Evolutionary conservation across 2,113 vertebrate genomes (phyloP).

Genomic region (Anguilla japonica): DNA sequence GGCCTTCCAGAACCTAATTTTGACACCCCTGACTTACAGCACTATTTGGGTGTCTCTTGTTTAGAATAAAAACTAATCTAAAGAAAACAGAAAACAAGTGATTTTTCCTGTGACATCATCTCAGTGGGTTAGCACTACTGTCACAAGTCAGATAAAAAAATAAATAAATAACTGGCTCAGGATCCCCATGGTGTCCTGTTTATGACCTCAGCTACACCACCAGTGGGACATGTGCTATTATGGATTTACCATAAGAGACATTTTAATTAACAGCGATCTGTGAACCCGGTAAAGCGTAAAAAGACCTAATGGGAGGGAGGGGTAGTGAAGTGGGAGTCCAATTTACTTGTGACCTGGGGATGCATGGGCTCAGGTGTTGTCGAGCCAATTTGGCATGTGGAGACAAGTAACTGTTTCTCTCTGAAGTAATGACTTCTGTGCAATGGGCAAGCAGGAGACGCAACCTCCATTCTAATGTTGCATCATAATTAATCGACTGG

Average conservation of each 20-base stretch:
- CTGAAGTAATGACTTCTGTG: conserved; percentile 47
- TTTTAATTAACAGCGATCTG: conserved; percentile 49
- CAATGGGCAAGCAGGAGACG: conserved; percentile 33
- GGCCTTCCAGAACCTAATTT: no score
- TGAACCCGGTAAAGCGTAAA: conserved; percentile 16
- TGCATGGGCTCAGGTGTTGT: conserved; percentile 26
- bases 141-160: conserved; percentile 1
- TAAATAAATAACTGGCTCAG: no score
- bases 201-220: conserved; percentile 33
- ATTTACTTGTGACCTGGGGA: conserved; percentile 50
- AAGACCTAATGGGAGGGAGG: conserved; percentile 49
- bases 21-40: no score
- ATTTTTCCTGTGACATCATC: background rate
- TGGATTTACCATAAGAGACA: conserved; percentile 28
- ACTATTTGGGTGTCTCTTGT: no score
- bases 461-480: conserved; percentile 54
- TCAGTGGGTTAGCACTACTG: background rate
- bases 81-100: background rate
- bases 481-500: conserved; percentile 52
- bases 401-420: conserved; percentile 65
- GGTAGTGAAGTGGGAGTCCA: conserved; percentile 36
- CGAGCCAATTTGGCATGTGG: conserved; percentile 54
- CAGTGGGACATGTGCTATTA: conserved; percentile 11
- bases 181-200: conserved; percentile 39
- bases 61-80: no score